phyloP scores from a whole-genome alignment of 2,888 invertebrate genomes.

The Luffia ferchaultella region DNA sequence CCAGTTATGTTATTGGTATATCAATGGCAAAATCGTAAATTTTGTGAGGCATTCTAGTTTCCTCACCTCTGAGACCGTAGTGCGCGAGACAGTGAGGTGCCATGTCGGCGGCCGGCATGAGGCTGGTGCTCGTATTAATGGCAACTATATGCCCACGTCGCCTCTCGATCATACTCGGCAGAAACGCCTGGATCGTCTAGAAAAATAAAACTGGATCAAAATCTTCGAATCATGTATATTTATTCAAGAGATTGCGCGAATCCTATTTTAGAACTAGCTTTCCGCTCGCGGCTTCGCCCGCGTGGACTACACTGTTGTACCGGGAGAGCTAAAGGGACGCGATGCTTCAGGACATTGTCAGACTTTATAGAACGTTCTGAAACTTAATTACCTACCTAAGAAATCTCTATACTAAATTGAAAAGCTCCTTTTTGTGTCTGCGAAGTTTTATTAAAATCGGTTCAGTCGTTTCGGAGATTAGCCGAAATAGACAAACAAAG shows the following conservation, averaged over 20 bases:
- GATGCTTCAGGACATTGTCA: too few species aligned
- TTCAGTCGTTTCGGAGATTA: not conserved
- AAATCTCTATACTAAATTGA: too few species aligned
- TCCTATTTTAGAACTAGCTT: too few species aligned
- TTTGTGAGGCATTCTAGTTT: too few species aligned
- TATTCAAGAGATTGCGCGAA: not conserved
- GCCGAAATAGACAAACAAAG: not conserved
- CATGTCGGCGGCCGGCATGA: slow-evolving; percentile 47
- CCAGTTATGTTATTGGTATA: too few species aligned
- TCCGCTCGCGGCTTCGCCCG: too few species aligned
- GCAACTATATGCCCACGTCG: slow-evolving; percentile 51
- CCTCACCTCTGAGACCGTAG: slow-evolving; percentile 49
- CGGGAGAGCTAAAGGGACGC: too few species aligned
- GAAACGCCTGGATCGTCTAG: slow-evolving; percentile 51
- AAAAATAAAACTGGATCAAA: not conserved
- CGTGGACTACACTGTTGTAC: too few species aligned
- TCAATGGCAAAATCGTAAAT: too few species aligned
- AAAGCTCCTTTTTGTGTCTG: too few species aligned
- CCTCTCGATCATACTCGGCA: slow-evolving; percentile 53
- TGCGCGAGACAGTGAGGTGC: slow-evolving; percentile 54
- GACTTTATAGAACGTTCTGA: too few species aligned
- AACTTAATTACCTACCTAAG: not conserved
- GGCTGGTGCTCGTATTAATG: slow-evolving; percentile 49
- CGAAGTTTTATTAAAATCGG: too few species aligned
- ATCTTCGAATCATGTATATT: not conserved